Evolutionary conservation across 2,113 vertebrate species (phyloP), one percentile per base, ranked within the genome.

Genomic region (Boleophthalmus pectinirostris): DNA sequence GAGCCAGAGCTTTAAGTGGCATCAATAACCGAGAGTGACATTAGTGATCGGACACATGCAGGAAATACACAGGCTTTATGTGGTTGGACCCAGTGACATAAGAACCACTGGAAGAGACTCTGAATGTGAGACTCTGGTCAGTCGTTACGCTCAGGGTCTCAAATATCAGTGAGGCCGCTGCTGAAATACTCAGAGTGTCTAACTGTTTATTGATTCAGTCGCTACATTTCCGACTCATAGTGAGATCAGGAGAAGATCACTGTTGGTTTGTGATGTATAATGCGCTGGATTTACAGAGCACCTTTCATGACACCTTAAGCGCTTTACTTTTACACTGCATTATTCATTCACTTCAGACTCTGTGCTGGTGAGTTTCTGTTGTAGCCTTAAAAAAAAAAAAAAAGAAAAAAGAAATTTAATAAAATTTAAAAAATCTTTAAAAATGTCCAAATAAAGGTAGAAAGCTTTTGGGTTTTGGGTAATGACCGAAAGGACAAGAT

Each of bases 21-120:
- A 35, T 63, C 20, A 63, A 63, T 63, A 63, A 63, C 35, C 8
- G 29, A 63, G 25, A 63, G 15, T 63, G 60, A 63, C 60, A 63
- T 63, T 63, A 63, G 15, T 29, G 9, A 63, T 35, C 29, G 29
- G 25, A 63, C 29, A 16, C 60, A 20, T 35, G 2, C 29, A 63
- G 20, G 60, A 63, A 63, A 63, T 63, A 63, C 29, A 16, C 29
- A n/a, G 29, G 29, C 7, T 35, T 35, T 35, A 63, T 63, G 60
- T 35, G 60, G 60, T 15, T 16, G 29, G 60, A 63, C 60, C 35
- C 20, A 11, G 60, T 20, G 60, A 63, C 2, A 64, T 38, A 38
- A 1, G 61, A 64, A n/a, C n/a, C 61, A 18, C 58, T 1, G 25
- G 25, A 25, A 61, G 18, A 29, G 24, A 61, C 58, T 25, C 11